Percentiles rank a stretch among this genome's conserved stretches.
These are phyloP conservation scores for Elymnias hypermnestra DNA, from an alignment of 1,140 invertebrate genomes.

Conservation along the genomic window DNA sequence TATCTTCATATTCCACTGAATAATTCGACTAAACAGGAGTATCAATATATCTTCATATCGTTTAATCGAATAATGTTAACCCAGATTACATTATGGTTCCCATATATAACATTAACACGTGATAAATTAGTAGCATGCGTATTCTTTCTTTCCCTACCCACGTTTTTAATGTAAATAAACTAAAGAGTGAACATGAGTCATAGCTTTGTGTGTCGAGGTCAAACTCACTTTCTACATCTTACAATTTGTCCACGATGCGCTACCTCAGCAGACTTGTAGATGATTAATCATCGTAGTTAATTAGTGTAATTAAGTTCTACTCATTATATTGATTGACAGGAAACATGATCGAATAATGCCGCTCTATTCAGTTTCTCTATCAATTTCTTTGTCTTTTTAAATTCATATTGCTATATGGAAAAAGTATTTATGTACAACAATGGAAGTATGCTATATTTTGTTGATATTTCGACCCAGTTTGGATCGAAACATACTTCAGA, in stretches of 20 bases:
- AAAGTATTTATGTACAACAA: too few species aligned
- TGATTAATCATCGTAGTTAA: constrained; percentile 13
- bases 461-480: too few species aligned
- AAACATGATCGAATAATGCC: not conserved
- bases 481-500: too few species aligned
- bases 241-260: constrained; percentile 9
- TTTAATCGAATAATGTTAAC: not conserved
- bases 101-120: not conserved
- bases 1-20: too few species aligned
- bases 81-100: not conserved
- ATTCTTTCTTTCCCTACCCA: constrained; percentile 7
- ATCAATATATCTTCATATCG: too few species aligned
- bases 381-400: too few species aligned
- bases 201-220: constrained; percentile 9
- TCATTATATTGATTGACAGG: not conserved
- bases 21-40: too few species aligned
- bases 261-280: constrained; percentile 9
- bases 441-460: too few species aligned
- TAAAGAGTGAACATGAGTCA: constrained; percentile 11
- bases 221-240: constrained; percentile 11
- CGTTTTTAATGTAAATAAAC: constrained; percentile 18
- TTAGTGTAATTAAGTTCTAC: not conserved
- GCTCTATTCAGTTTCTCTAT: too few species aligned
- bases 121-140: not conserved
- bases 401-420: too few species aligned